A percentile compares a stretch with the other conserved stretches of the same genome.
phyloP scores from a whole-genome alignment of 2,888 invertebrate species.

The Willowsia nigromaculata region DNA sequence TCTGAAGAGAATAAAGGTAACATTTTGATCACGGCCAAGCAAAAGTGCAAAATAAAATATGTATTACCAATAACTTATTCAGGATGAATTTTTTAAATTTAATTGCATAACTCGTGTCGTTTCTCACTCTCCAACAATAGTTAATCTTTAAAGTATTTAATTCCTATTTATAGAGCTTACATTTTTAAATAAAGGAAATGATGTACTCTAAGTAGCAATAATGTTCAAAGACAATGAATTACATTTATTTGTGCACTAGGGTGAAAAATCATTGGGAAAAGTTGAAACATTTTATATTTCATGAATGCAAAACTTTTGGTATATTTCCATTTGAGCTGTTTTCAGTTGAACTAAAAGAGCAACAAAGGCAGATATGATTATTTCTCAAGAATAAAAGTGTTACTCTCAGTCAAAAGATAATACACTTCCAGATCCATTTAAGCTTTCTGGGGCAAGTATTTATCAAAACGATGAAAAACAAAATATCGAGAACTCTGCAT shows the following conservation, averaged over 20 bases:
- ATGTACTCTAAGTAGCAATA: neutral
- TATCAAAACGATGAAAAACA: slow-evolving; percentile 7
- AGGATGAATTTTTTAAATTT: too few relatives aligned
- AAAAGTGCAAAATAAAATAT: too few relatives aligned
- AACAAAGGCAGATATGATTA: neutral
- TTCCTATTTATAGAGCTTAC: too few relatives aligned
- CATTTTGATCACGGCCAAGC: neutral
- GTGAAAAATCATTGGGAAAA: slow-evolving; percentile 4
- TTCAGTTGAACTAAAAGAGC: neutral
- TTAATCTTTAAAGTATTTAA: too few relatives aligned
- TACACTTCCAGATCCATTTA: neutral
- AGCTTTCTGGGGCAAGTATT: slow-evolving; percentile 14
- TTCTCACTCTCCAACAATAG: too few relatives aligned
- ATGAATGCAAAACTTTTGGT: neutral
- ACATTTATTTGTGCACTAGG: neutral
- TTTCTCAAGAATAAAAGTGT: slow-evolving; percentile 11
- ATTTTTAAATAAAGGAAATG: too few relatives aligned
- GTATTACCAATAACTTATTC: too few relatives aligned
- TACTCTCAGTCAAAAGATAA: neutral
- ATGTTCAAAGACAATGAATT: neutral
- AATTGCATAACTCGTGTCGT: too few relatives aligned
- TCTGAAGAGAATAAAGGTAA: slow-evolving; percentile 1
- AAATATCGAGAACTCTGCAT: neutral
- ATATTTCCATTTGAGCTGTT: neutral
- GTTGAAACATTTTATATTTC: slow-evolving; percentile 41